phyloP scores from a whole-genome alignment of 2,888 invertebrate genomes.

The Caenorhabditis zanzibari region DNA sequence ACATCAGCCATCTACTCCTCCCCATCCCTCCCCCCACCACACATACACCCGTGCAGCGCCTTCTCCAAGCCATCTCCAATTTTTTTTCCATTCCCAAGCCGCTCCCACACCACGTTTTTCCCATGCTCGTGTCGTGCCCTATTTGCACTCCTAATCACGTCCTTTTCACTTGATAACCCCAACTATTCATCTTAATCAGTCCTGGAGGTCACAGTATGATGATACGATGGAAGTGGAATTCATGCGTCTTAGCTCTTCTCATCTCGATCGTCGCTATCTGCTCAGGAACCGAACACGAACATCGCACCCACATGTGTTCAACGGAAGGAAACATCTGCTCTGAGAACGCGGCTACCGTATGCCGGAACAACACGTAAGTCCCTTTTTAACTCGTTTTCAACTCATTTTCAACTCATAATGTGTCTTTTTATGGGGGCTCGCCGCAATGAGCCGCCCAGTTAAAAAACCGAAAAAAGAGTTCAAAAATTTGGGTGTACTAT shows the following conservation, averaged over 20 bases:
- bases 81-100: slow-evolving; percentile 42
- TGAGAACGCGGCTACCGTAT: slow-evolving; percentile 80
- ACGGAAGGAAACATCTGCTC: slow-evolving; percentile 77
- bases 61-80: slow-evolving; percentile 59
- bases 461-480: slow-evolving; percentile 1
- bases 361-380: slow-evolving; percentile 82
- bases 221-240: slow-evolving; percentile 57
- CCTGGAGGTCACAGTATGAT: slow-evolving; percentile 50
- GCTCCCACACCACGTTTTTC: slow-evolving; percentile 39
- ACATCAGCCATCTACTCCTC: slow-evolving; percentile 49
- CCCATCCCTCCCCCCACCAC: slow-evolving; percentile 61
- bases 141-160: slow-evolving; percentile 63
- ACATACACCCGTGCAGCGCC: slow-evolving; percentile 62
- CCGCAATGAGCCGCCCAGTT: slow-evolving; percentile 28
- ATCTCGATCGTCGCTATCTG: slow-evolving; percentile 27
- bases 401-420: slow-evolving; percentile 7
- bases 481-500: slow-evolving; percentile 30
- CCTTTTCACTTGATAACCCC: slow-evolving; percentile 46
- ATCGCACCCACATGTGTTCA: slow-evolving; percentile 64
- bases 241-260: slow-evolving; percentile 13
- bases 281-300: slow-evolving; percentile 45
- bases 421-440: slow-evolving; percentile 19
- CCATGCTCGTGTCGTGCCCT: slow-evolving; percentile 59
- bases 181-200: slow-evolving; percentile 46
- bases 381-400: slow-evolving; percentile 28